Conservation (phyloP, 2,797 vertebrate species). For the Simalia tracyae region DNA sequence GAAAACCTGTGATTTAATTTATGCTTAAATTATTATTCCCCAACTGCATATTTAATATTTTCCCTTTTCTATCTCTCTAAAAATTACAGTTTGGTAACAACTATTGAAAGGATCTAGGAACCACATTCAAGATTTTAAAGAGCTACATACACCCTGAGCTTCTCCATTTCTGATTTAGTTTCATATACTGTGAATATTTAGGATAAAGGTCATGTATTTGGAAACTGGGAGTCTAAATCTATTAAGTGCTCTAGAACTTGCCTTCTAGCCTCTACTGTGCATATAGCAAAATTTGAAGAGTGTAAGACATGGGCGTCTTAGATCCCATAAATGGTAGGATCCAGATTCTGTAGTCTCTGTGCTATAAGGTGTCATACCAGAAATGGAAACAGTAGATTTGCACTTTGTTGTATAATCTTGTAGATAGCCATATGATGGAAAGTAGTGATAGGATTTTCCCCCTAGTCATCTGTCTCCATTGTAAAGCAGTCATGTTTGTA, state of each 20-base stretch:
- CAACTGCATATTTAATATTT: too few relatives aligned
- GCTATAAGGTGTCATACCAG: too few relatives aligned
- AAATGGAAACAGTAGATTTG: neutral
- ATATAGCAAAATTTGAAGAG: neutral
- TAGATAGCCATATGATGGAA: neutral
- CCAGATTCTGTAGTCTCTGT: neutral
- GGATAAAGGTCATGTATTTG: neutral
- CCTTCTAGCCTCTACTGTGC: neutral
- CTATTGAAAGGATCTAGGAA: neutral
- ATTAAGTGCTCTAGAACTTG: neutral
- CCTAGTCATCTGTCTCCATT: neutral
- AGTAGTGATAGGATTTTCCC: neutral
- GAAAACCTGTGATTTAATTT: too few relatives aligned
- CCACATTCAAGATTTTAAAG: neutral
- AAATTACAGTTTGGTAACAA: neutral
- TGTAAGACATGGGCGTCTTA: neutral
- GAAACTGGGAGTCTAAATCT: neutral
- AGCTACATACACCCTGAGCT: neutral
- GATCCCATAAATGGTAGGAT: neutral
- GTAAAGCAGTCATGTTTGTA: neutral
- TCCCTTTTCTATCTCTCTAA: too few relatives aligned
- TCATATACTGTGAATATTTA: neutral
- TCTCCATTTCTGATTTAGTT: neutral
- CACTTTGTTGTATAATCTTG: neutral
- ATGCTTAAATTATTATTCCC: too few relatives aligned